phyloP scores from a whole-genome alignment of 2,888 invertebrate genomes.

The Argynnis bischoffii region DNA sequence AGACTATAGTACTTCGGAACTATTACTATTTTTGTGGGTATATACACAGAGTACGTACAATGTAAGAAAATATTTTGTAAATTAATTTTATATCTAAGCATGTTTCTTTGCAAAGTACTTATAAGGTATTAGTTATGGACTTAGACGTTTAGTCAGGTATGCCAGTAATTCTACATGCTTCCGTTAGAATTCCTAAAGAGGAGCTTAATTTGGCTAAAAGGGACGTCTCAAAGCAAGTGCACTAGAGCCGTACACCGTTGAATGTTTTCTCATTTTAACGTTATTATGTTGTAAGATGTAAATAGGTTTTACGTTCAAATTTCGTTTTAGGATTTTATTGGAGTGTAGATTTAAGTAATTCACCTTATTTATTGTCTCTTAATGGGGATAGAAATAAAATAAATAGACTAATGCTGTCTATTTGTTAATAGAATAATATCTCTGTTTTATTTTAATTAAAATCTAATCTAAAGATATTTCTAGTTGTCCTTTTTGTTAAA shows the following conservation, averaged over 20 bases:
- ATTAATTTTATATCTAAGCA: too few species aligned
- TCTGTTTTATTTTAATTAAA: too few species aligned
- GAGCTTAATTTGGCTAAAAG: constrained; percentile 44
- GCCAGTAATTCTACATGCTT: constrained; percentile 41
- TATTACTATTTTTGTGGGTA: too few species aligned
- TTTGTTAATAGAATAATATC: too few species aligned
- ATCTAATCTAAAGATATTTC: too few species aligned
- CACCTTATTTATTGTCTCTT: too few species aligned
- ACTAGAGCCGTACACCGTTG: constrained; percentile 20
- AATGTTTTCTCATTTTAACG: constrained; percentile 28
- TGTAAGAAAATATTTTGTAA: too few species aligned
- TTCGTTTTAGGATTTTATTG: not conserved
- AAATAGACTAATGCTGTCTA: too few species aligned
- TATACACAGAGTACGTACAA: too few species aligned
- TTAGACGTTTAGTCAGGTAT: constrained; percentile 39
- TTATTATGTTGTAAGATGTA: constrained; percentile 23
- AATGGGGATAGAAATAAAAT: too few species aligned
- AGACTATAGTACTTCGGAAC: too few species aligned
- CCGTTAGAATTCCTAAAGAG: constrained; percentile 39
- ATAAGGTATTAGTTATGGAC: constrained; percentile 31
- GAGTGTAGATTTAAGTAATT: not conserved
- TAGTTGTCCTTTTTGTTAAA: too few species aligned
- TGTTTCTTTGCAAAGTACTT: not conserved
- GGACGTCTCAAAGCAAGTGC: constrained; percentile 41
- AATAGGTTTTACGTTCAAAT: constrained; percentile 10